Conservation (phyloP, 2,888 invertebrate species). For the Reticulitermes lucifugus region DNA sequence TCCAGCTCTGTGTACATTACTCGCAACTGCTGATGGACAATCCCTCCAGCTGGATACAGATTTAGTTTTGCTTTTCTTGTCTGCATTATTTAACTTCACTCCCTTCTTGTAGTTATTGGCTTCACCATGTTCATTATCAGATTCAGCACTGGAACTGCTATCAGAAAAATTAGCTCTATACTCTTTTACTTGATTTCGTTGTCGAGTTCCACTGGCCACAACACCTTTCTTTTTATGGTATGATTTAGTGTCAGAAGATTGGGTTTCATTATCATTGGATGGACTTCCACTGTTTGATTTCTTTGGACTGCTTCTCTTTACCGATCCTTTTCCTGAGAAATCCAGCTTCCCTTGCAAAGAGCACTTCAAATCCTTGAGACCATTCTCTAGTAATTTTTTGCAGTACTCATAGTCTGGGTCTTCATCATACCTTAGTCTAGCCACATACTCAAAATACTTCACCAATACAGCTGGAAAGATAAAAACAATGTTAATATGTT, state of each 20-base stretch:
- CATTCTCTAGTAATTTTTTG: slow-evolving; percentile 72
- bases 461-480: slow-evolving; percentile 69
- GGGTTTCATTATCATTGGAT: not conserved
- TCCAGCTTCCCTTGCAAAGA: slow-evolving; percentile 70
- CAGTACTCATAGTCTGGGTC: slow-evolving; percentile 81
- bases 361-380: slow-evolving; percentile 73
- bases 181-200: not conserved
- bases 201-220: not conserved
- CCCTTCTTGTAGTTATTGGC: not conserved
- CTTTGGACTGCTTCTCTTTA: not conserved
- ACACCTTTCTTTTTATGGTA: not conserved
- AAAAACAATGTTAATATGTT: not conserved
- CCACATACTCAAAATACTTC: slow-evolving; percentile 76
- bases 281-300: not conserved
- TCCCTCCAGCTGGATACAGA: not conserved
- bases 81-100: not conserved
- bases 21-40: slow-evolving; percentile 16
- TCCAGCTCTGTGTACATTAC: slow-evolving; percentile 24
- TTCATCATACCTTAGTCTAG: slow-evolving; percentile 75
- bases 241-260: not conserved
- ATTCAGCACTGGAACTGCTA: not conserved
- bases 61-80: not conserved
- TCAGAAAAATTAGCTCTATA: not conserved
- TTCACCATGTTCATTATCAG: not conserved
- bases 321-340: slow-evolving; percentile 60